phyloP scores from a whole-genome alignment of 2,113 vertebrate species.

The Leptodactylus fuscus region DNA sequence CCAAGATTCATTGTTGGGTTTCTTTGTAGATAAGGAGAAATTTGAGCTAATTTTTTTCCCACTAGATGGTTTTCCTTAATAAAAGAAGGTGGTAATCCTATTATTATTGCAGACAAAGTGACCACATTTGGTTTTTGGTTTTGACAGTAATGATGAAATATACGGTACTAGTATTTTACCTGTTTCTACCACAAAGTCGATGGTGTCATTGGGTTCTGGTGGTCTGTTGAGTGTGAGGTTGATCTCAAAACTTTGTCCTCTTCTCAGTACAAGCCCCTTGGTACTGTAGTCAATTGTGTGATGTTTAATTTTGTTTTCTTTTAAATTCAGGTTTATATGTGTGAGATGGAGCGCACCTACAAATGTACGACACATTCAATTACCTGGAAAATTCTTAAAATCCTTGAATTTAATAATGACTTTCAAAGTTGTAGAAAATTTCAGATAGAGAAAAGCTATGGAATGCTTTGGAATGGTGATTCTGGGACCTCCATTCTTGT shows the following conservation, averaged over 20 bases:
- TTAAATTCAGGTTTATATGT: not conserved
- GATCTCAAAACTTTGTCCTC: conserved; percentile 70
- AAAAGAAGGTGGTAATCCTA: not conserved
- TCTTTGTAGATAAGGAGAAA: conserved; percentile 66
- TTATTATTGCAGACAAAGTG: not conserved
- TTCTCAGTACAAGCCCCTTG: conserved; percentile 67
- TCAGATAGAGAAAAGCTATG: too few species aligned
- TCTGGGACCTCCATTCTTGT: too few species aligned
- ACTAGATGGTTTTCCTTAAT: conserved; percentile 63
- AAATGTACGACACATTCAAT: not conserved
- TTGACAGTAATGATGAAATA: not conserved
- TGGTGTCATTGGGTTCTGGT: conserved; percentile 62
- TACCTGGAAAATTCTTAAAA: too few species aligned
- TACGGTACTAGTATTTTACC: conserved; percentile 65
- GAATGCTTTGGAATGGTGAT: too few species aligned
- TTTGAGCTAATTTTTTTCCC: conserved; percentile 75
- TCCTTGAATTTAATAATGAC: too few species aligned
- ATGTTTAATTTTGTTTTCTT: conserved; percentile 66
- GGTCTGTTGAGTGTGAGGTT: conserved; percentile 68
- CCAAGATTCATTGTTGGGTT: conserved; percentile 63
- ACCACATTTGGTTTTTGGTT: too few species aligned
- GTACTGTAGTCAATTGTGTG: conserved; percentile 70
- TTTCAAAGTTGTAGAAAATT: too few species aligned
- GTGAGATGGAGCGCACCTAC: not conserved
- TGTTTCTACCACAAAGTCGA: conserved; percentile 74